Conservation (phyloP, 2,113 vertebrate genomes). For the Arizona elegans region DNA sequence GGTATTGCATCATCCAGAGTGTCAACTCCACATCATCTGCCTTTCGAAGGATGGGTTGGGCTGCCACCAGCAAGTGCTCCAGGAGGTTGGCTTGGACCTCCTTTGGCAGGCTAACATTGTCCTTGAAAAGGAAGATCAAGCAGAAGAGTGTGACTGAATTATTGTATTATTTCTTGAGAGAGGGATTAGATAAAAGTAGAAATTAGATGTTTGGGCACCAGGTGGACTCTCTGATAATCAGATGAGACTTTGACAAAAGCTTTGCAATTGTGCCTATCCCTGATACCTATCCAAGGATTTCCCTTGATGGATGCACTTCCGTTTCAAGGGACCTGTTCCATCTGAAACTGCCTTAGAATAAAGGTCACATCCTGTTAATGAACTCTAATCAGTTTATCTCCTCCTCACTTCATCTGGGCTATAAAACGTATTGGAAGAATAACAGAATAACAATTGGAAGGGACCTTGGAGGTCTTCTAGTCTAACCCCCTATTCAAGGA, state of each 20-base stretch:
- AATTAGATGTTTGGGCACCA: neutral
- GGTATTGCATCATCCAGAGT: slow-evolving; percentile 13
- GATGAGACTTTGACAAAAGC: neutral
- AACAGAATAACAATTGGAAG: too few species aligned
- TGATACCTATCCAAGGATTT: neutral
- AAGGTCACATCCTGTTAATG: neutral
- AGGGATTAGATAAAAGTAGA: neutral
- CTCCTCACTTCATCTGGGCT: neutral
- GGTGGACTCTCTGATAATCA: neutral
- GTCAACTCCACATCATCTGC: neutral
- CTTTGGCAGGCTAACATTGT: neutral
- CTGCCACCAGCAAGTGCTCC: neutral
- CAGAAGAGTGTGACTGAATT: neutral
- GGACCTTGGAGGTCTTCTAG: too few species aligned
- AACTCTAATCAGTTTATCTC: neutral
- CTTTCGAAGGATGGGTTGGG: neutral
- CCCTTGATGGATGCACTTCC: neutral
- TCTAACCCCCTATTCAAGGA: too few species aligned
- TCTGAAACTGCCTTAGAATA: neutral
- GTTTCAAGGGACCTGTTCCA: neutral
- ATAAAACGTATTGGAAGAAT: neutral
- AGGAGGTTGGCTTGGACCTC: slow-evolving; percentile 2
- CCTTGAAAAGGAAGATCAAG: neutral
- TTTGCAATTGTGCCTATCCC: neutral
- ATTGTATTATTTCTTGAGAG: neutral